Conservation (phyloP, 2,797 vertebrate genomes). For the Diplodus puntazzo region DNA sequence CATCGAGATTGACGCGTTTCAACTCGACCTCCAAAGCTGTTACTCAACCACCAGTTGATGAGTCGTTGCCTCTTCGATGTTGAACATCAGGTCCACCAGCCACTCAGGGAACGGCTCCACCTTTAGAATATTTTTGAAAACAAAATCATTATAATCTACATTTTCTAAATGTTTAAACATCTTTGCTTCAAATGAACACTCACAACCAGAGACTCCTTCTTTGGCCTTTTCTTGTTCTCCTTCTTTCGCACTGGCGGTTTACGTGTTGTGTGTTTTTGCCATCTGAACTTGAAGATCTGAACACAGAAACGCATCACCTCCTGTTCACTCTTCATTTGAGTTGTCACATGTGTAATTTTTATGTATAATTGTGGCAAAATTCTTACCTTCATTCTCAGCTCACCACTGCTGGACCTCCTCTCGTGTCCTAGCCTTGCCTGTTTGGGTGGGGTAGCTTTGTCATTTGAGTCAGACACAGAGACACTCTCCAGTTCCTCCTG, state of each 20-base stretch:
- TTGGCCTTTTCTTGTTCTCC: not conserved
- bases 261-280: not conserved
- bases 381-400: constrained; percentile 39
- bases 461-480: not conserved
- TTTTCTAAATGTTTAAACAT: not conserved
- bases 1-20: constrained; percentile 9
- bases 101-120: constrained; percentile 73
- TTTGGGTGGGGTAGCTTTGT: not conserved
- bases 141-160: accelerated
- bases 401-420: not conserved
- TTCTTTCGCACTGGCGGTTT: constrained; percentile 4
- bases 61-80: constrained; percentile 87
- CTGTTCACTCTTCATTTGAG: not conserved
- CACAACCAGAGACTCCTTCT: not conserved
- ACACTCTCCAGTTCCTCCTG: not conserved
- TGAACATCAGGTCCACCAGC: constrained; percentile 84
- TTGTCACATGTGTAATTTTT: not conserved
- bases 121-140: constrained; percentile 20
- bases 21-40: not conserved
- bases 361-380: not conserved
- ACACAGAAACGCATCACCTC: not conserved
- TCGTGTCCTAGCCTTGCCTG: not conserved
- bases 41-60: constrained; percentile 84
- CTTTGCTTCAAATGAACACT: not conserved
- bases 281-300: constrained; percentile 13